phyloP scores from a whole-genome alignment of 2,888 invertebrate species.

The Tiliacea citrago region DNA sequence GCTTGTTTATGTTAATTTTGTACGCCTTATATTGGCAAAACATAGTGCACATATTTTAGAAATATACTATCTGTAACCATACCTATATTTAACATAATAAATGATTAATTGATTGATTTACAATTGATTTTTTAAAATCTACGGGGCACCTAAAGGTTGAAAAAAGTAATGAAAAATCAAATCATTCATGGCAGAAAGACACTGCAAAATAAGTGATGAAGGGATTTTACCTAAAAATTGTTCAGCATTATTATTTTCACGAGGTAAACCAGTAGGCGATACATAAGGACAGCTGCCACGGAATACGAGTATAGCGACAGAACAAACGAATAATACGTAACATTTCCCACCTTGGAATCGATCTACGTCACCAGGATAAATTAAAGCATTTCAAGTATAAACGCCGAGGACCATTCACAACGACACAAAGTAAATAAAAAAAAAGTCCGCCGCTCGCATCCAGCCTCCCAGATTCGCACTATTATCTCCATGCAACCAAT shows the following conservation, averaged over 20 bases:
- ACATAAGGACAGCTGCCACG: constrained; percentile 67
- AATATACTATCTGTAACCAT: no score
- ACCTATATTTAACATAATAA: no score
- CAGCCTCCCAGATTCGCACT: constrained; percentile 90
- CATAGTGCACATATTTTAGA: no score
- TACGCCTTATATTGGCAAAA: no score
- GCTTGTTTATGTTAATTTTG: no score
- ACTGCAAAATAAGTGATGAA: background rate
- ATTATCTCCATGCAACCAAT: constrained; percentile 87
- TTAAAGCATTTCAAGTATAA: constrained; percentile 83
- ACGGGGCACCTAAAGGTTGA: background rate
- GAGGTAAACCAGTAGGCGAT: constrained; percentile 37
- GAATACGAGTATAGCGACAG: constrained; percentile 54
- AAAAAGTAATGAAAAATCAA: background rate
- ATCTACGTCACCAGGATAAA: constrained; percentile 85
- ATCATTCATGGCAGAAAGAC: background rate
- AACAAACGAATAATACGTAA: constrained; percentile 72
- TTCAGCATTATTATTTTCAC: constrained; percentile 9
- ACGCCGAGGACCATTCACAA: constrained; percentile 81
- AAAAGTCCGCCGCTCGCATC: constrained; percentile 78
- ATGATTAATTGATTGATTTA: no score
- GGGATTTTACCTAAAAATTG: background rate
- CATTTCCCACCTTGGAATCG: constrained; percentile 85
- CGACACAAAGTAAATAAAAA: constrained; percentile 83
- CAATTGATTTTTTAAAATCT: no score